phyloP scores from a whole-genome alignment of 2,888 invertebrate species.

The Epistrophe grossulariae region DNA sequence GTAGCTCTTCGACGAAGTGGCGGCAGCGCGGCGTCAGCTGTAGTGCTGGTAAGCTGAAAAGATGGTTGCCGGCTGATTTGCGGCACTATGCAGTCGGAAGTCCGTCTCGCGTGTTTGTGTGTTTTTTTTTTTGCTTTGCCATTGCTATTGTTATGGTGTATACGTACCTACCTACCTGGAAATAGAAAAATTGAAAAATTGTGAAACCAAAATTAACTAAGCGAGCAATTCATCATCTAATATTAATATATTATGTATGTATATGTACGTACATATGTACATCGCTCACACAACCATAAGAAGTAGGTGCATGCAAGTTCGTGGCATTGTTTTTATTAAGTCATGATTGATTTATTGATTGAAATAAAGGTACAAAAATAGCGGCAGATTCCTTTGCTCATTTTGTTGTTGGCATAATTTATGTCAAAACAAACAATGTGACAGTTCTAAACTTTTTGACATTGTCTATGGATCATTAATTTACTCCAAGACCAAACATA shows the following conservation, averaged over 20 bases:
- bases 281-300: neutral
- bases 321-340: constrained; percentile 48
- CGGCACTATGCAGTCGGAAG: constrained; percentile 61
- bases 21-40: neutral
- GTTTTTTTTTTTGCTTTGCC: constrained; percentile 26
- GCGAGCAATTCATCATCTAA: constrained; percentile 47
- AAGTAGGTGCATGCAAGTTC: constrained; percentile 18
- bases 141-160: constrained; percentile 39
- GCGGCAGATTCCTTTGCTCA: neutral
- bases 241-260: neutral
- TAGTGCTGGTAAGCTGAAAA: neutral
- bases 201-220: constrained; percentile 67
- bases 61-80: constrained; percentile 60
- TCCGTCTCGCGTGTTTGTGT: constrained; percentile 64
- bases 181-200: constrained; percentile 68
- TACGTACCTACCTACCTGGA: constrained; percentile 30
- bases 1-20: neutral
- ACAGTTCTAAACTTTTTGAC: constrained; percentile 30
- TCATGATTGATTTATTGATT: constrained; percentile 61
- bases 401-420: constrained; percentile 23
- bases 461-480: constrained; percentile 41
- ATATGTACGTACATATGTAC: neutral
- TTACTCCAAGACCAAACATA: neutral
- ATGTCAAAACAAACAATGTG: constrained; percentile 38
- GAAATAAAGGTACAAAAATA: constrained; percentile 6